phyloP scores from a whole-genome alignment of 2,113 vertebrate species.

The Perca flavescens region DNA sequence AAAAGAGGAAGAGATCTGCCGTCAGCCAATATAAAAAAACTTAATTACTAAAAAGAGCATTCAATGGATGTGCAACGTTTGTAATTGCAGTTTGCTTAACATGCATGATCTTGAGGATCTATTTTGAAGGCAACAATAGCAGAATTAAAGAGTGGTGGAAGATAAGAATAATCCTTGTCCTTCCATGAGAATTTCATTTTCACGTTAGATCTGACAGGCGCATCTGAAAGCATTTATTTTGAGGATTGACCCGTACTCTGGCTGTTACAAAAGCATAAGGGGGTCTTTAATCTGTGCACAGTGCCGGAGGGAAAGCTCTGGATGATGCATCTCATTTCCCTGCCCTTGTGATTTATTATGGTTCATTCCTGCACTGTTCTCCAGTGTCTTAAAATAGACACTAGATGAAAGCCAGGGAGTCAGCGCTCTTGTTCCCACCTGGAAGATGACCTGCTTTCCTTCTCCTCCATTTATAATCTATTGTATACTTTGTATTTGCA shows the following conservation, averaged over 20 bases:
- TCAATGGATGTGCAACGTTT: not conserved
- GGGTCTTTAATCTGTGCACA: conserved; percentile 71
- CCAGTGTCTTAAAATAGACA: conserved; percentile 63
- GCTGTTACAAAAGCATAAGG: conserved; percentile 67
- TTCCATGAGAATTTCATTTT: conserved; percentile 42
- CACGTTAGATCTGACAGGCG: conserved; percentile 51
- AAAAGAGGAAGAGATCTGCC: conserved; percentile 7
- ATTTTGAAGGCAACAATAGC: not conserved
- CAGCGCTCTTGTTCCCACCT: conserved; percentile 44
- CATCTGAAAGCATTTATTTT: conserved; percentile 64
- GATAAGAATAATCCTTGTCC: conserved; percentile 39
- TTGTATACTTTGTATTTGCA: conserved; percentile 29
- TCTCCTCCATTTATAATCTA: conserved; percentile 35
- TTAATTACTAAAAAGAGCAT: not conserved
- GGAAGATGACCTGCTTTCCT: conserved; percentile 47
- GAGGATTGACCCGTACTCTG: conserved; percentile 65
- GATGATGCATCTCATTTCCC: conserved; percentile 74
- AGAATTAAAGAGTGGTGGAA: conserved; percentile 7
- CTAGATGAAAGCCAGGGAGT: conserved; percentile 44
- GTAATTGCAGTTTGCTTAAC: not conserved
- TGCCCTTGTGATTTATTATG: conserved; percentile 66
- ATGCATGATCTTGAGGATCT: not conserved
- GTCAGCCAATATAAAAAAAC: conserved; percentile 7
- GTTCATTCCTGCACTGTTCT: conserved; percentile 55
- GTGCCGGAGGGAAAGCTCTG: conserved; percentile 56